Evolutionary conservation across 2,888 invertebrate genomes (phyloP), one percentile per base, ranked within the genome.

Genomic region (Drosophila robusta): DNA sequence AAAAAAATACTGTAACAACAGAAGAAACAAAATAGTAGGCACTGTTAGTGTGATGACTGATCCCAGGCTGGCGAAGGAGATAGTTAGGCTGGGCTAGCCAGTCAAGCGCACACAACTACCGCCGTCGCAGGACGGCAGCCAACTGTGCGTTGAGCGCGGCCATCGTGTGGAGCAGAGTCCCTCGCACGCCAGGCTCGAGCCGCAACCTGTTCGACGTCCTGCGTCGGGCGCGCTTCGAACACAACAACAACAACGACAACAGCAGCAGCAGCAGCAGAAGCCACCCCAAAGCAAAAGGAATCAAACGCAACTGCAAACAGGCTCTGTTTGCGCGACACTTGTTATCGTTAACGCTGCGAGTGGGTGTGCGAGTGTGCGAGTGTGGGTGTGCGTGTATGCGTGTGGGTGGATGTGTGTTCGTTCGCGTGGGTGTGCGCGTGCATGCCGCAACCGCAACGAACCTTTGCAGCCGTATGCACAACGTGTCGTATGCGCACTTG

Each of bases 401-500:
- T 60, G 46, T 14, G 26, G 5, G 44, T 11, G 39, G 51, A 57
- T 32, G 62, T 58, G 62, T 42, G 1, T 2, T 18, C 1, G 18
- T 18, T 2, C 18, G 18, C 18, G 18, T 18, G 18, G 18, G 64
- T 65, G 50, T 55, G 55, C 39, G 64, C 60, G 54, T 71, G 66
- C 49, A 54, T 58, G 62, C 34, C 45, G 46, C 60, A 62, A 63
- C 62, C 72, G 51, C 67, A 73, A 61, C 54, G 60, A 60, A 52
- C 58, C 34, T 38, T 73, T 60, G 55, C 73, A 63, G 62, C 54
- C 56, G 54, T 57, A 47, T 65, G 55, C 64, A 72, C 87, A 85
- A 85, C 85, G 78, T 87, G 85, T 85, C 75, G 87, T 82, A 87
- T 87, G 82, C 85, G 75, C 82, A 85, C 82, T 85, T 85, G 65